Percentiles rank a stretch among this genome's conserved stretches.
Evolutionary conservation across 2,888 invertebrate genomes (phyloP).

Genomic region (Choreutis nemorana): DNA sequence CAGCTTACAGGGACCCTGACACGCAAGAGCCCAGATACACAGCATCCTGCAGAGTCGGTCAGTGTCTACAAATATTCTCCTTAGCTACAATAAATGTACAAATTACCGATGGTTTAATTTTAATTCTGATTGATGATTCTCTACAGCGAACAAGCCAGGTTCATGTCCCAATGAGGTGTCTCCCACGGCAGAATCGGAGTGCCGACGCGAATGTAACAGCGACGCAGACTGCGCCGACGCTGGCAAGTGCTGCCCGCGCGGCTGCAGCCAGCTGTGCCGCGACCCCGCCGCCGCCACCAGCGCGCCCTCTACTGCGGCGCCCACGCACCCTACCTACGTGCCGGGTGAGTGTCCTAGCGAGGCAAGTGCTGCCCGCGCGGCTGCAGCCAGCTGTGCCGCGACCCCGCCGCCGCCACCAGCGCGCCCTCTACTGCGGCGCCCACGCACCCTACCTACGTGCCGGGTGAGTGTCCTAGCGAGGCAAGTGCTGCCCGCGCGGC

Average conservation of each 20-base stretch:
- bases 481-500: constrained; percentile 84
- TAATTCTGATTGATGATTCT: background rate
- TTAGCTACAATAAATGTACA: background rate
- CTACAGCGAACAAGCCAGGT: constrained; percentile 68
- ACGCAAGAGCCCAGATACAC: constrained; percentile 44
- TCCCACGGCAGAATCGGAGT: constrained; percentile 30
- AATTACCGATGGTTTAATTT: background rate
- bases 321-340: constrained; percentile 18
- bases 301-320: too few relatives aligned
- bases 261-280: constrained; percentile 77
- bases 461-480: background rate
- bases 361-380: background rate
- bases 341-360: constrained; percentile 19
- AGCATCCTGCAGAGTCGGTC: constrained; percentile 72
- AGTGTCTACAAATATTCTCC: constrained; percentile 19
- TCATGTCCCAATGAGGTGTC: constrained; percentile 23
- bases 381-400: background rate
- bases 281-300: constrained; percentile 20
- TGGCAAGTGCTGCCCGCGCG: constrained; percentile 83
- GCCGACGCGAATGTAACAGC: constrained; percentile 75
- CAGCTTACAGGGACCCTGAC: constrained; percentile 49
- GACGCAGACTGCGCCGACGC: constrained; percentile 84
- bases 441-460: background rate
- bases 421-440: background rate
- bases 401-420: background rate